A percentile compares a stretch with the other conserved stretches of the same genome.
Evolutionary conservation across 2,888 invertebrate genomes (phyloP).

Genomic region (Suillia variegata): DNA sequence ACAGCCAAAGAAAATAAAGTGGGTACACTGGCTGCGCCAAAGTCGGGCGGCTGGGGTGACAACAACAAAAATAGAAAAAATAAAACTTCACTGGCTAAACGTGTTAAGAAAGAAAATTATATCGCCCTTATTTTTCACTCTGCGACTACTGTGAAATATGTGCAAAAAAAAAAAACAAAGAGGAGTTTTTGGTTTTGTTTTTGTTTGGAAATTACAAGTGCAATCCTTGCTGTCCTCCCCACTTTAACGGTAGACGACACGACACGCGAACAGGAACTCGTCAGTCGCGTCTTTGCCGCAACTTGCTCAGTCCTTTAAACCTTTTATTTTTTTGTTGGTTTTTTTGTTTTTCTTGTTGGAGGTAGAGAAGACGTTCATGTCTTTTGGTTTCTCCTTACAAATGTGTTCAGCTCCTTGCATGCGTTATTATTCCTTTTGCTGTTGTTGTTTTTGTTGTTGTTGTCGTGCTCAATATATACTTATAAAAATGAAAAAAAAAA

Average conservation of each 20-base stretch:
- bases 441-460: no score
- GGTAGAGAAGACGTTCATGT: background rate
- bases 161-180: background rate
- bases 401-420: background rate
- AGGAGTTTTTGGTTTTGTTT: background rate
- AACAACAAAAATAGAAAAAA: background rate
- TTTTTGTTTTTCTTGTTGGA: background rate
- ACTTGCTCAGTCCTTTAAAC: background rate
- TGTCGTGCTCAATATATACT: no score
- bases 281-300: background rate
- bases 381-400: background rate
- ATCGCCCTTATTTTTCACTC: background rate
- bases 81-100: no score
- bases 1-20: slow-evolving; percentile 7
- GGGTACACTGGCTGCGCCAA: background rate
- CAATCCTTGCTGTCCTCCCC: slow-evolving; percentile 8
- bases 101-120: background rate
- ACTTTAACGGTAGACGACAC: no score
- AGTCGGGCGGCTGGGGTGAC: background rate
- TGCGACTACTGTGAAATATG: background rate
- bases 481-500: background rate
- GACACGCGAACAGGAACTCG: background rate
- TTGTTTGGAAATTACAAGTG: slow-evolving; percentile 18
- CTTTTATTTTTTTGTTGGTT: background rate
- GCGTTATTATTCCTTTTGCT: no score